Base-by-base conservation (phyloP, 2,113 vertebrate species). In the Dipodomys spectabilis region DNA sequence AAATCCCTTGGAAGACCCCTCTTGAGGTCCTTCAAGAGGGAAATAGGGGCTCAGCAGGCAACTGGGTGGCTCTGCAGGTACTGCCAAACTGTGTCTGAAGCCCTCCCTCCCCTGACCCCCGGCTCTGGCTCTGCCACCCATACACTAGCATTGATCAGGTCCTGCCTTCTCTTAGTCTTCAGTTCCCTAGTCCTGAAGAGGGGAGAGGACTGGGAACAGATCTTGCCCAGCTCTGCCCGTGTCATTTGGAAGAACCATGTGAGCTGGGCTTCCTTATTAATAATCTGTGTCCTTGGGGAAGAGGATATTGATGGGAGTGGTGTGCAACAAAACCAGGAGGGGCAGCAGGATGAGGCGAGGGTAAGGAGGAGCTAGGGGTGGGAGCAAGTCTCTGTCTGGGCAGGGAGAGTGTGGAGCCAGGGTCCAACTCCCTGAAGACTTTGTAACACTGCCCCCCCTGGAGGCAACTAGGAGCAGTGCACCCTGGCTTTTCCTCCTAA, bases 381-480 rank as follows among this genome's bases (percentile, higher is more conserved):
- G 49, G 60, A 44, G 74, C 7, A 12, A 30, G n/a, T 67, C 15
- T 25, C 62, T 1, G 1, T 4, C 25, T 53, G 57, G 6, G 2
- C 19, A 53, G 0, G 30, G 39, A 39, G 39, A 39, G 35, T 64
- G 64, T 19, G 32, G 23, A 82, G 64, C 7, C 6, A 78, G 74
- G 32, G 30, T n/a, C 53, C 79, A 65, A 6, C 12, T 27, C 44
- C 30, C n/a, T 0, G 19, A 93, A 92, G 74, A 30, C 82, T 97
- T 96, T 82, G 81, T 82, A 91, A 94, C 82, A 95, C 91, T 95
- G 95, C 85, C 93, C 94, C 93, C 94, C 79, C 95, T 95, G 93
- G 92, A 35, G 95, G 44, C 79, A 45, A 44, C 85, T 23, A 25
- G 65, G 62, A 83, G 68, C 10, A 60, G 28, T 77, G 91, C n/a